Evolutionary conservation across 2,113 vertebrate genomes (phyloP).

Genomic region (Pachypanchax playfairii): DNA sequence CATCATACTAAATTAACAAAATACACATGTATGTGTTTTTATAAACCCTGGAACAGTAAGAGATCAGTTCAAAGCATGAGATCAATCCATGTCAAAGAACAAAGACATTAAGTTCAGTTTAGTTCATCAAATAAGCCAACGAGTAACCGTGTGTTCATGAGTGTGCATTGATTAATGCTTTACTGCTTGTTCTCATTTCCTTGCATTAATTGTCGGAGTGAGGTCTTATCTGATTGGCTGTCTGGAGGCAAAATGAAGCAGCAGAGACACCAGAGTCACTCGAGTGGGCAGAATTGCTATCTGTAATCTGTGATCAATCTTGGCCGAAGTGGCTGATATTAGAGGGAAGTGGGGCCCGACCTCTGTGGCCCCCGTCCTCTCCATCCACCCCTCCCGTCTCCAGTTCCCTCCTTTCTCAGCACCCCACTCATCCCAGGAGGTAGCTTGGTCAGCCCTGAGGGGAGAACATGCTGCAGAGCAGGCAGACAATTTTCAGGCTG

Average conservation of each 20-base stretch:
- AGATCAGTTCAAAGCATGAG: not conserved
- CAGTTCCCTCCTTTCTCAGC: conserved; percentile 49
- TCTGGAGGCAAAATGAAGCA: conserved; percentile 47
- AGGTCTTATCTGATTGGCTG: conserved; percentile 61
- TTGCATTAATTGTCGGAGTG: conserved; percentile 57
- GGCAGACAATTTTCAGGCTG: conserved; percentile 99
- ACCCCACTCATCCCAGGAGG: conserved; percentile 61
- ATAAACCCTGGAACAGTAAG: too few relatives aligned
- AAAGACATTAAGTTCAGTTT: conserved; percentile 1
- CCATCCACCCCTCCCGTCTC: conserved; percentile 32
- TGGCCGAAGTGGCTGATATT: conserved; percentile 71
- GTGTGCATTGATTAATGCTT: conserved; percentile 64
- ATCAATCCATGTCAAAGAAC: not conserved
- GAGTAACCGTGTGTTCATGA: conserved; percentile 45
- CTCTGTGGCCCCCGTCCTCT: conserved; percentile 63
- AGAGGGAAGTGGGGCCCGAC: conserved; percentile 84
- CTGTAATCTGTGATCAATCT: conserved; percentile 84
- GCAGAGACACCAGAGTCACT: conserved; percentile 35
- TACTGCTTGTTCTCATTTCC: conserved; percentile 63
- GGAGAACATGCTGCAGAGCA: conserved; percentile 94
- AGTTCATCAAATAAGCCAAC: conserved; percentile 22
- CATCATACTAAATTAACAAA: too few relatives aligned
- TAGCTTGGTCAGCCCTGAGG: conserved; percentile 85
- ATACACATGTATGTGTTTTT: too few relatives aligned
- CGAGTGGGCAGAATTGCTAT: conserved; percentile 56